Base-by-base conservation (phyloP, 2,113 vertebrate species). In the Columba janthina region DNA sequence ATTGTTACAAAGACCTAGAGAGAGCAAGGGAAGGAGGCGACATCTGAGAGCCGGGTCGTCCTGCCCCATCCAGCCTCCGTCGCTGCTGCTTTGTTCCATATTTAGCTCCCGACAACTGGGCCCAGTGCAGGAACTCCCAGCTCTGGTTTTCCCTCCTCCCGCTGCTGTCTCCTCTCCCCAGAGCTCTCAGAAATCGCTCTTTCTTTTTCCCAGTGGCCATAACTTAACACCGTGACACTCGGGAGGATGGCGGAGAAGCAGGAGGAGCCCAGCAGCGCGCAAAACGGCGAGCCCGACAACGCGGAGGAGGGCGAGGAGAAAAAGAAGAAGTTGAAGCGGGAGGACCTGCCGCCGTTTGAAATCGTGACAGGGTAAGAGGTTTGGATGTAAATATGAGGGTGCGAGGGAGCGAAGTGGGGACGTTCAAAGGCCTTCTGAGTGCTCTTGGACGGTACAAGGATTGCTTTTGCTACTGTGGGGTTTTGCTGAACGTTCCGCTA, bases 321-420 rank as follows among this genome's bases (percentile, higher is more conserved):
- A 10, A 96, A 98, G 72, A 91, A 98, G 8, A 97, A 98, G 77
- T 61, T 96, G 3, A 97, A 98, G 84, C 93, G 98, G 82, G 98
- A 98, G 67, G 98, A 99, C 51, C 97, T 99, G 84, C 99, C 99
- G 5, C 99, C 99, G 0, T 99, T 99, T 87, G 99, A 99, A 96
- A 99, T 99, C 61, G 98, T 99, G 77, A 97, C 97, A 28, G 99
- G 99, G 99, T 99, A 97, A 97, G 98, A 97, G n/a, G n/a, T 31
- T 17, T 32, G 26, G 15, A 6, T 50, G 15, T 5, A 31, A 36
- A 51, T 4, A 2, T 0, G 32, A 6, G 62, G 79, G 38, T 22
- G 32, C 16, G n/a, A 31, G 40, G 36, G 61, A 19, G 31, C 2
- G 15, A 46, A 12, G 1, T 4, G 64, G 50, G 86, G 38, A 40